Conservation (phyloP, 2,113 vertebrate genomes). For the Crotalus horridus region DNA sequence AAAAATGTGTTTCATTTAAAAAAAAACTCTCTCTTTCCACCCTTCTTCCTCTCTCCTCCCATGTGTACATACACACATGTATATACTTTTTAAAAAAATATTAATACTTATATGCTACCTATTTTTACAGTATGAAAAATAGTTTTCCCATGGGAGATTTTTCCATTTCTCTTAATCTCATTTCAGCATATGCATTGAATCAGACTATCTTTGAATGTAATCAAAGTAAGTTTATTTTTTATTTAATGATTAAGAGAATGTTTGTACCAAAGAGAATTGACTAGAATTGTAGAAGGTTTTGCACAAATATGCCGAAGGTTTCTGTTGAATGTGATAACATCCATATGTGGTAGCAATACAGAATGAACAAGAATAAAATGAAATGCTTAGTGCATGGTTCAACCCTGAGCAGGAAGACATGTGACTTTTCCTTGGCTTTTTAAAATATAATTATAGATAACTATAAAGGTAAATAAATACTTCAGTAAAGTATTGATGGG, state of each 20-base stretch:
- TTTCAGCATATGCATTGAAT: neutral
- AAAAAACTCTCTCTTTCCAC: neutral
- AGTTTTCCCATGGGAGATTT: neutral
- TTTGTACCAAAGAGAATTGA: neutral
- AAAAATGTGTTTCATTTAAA: neutral
- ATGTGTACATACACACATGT: neutral
- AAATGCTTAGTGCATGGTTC: neutral
- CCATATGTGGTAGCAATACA: neutral
- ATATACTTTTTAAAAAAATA: neutral
- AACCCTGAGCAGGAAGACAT: neutral
- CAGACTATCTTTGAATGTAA: neutral
- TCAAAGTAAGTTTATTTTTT: neutral
- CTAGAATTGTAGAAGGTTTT: neutral
- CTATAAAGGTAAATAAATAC: neutral
- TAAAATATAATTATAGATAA: neutral
- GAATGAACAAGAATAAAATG: neutral
- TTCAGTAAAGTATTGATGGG: neutral
- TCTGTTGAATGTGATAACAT: neutral
- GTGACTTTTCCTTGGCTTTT: neutral
- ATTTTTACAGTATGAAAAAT: neutral
- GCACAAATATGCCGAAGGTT: neutral
- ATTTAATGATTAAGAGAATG: neutral
- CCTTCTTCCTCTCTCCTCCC: neutral
- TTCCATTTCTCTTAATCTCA: neutral
- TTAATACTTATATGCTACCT: neutral